Evolutionary conservation across 2,888 invertebrate genomes (phyloP), one percentile per base, ranked within the genome.

Genomic region (Thymelicus lineola): DNA sequence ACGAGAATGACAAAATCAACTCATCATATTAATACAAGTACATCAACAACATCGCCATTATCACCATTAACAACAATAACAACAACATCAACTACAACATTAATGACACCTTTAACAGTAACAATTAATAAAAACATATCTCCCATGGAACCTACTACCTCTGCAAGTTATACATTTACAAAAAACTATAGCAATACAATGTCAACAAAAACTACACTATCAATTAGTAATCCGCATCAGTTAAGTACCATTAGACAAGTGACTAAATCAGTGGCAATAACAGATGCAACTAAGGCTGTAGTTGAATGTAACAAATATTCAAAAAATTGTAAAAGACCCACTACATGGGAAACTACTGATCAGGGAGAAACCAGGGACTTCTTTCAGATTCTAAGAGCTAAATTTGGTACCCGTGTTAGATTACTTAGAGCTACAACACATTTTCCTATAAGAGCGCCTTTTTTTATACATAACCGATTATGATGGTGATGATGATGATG

Each of bases 301-400:
- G 10, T 36, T 66, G 9, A 28, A 63, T 73, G 74, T 71, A 62
- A 66, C n/a, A 72, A 64, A 0, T 84, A 81, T 75, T 82, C 84
- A 1, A 73, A 83, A 58, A 72, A 82, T 36, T 93, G 92, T 65
- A 72, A 82, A n/a, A 72, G 80, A 48, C 91, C 90, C 0, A 61
- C 67, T 0, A 86, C 86, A 1, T 93, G 93, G 93, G 90, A 90
- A 71, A 91, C 91, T 0, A 92, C 93, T n/a, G 62, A 74, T 1
- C 70, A 73, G 50, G 88, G 87, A 1, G 92, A 93, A 79, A 86
- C 80, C 0, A 86, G 90, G 75, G 92, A 93, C 70, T 90, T 89
- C 60, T 86, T 80, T 38, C 86, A 86, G 79, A 85, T 92, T 71
- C 74, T 92, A 5, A 86, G 75, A 73, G 81, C 83, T 15, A 79